Evolutionary conservation across 2,888 invertebrate species (phyloP).

Genomic region (Xestobium rufovillosum): DNA sequence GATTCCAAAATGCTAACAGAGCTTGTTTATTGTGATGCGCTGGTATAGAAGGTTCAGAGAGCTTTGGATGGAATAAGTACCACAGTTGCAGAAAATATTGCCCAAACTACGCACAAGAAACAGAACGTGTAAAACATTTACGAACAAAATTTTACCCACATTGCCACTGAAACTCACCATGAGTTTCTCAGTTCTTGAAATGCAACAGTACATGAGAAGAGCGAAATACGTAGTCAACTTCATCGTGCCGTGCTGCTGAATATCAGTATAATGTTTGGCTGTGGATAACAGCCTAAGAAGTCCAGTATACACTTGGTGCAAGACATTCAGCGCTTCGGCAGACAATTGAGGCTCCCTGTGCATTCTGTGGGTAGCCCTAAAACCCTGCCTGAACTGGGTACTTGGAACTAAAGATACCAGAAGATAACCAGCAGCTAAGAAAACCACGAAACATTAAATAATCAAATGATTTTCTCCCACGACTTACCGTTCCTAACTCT

Average conservation of each 20-base stretch:
- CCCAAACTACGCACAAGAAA: constrained; percentile 63
- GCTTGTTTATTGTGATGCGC: constrained; percentile 95
- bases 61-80: constrained; percentile 90
- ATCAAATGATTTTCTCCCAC: too few relatives aligned
- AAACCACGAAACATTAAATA: too few relatives aligned
- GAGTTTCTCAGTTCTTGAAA: constrained; percentile 83
- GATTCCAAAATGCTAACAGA: constrained; percentile 87
- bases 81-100: constrained; percentile 85
- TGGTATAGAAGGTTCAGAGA: constrained; percentile 90
- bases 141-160: constrained; percentile 1
- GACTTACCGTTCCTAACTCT: constrained; percentile 70
- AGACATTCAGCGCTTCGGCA: constrained; percentile 48
- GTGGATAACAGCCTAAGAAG: constrained; percentile 68
- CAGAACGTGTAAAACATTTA: not conserved
- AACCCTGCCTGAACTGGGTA: constrained; percentile 82
- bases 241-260: constrained; percentile 80
- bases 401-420: constrained; percentile 87
- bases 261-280: constrained; percentile 80
- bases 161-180: constrained; percentile 57
- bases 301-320: constrained; percentile 65
- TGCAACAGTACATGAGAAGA: constrained; percentile 83
- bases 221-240: constrained; percentile 91
- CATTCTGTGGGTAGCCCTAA: constrained; percentile 53
- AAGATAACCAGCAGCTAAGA: constrained; percentile 76
- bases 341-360: constrained; percentile 46